Evolutionary conservation across 2,888 invertebrate genomes (phyloP).

Genomic region (Pollenia griseotomentosa): DNA sequence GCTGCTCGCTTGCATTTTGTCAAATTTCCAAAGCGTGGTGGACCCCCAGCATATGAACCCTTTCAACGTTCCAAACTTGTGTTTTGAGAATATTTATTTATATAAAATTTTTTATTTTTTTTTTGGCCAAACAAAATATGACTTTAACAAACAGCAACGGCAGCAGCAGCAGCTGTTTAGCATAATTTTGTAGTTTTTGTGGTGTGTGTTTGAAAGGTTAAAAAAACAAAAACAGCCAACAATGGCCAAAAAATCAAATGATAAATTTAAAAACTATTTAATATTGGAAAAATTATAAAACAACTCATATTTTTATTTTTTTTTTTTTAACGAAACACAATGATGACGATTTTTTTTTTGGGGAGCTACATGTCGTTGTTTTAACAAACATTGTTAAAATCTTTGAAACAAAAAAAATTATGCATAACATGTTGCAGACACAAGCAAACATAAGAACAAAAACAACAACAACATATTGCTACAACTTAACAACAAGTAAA

Average conservation of each 20-base stretch:
- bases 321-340: not conserved
- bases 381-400: constrained; percentile 63
- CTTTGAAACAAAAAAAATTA: constrained; percentile 54
- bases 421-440: constrained; percentile 72
- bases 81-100: constrained; percentile 30
- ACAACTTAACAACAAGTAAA: constrained; percentile 42
- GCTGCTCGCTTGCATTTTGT: constrained; percentile 35
- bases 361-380: constrained; percentile 44
- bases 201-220: constrained; percentile 2
- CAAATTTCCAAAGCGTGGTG: constrained; percentile 42
- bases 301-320: constrained; percentile 32
- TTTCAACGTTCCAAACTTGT: constrained; percentile 51
- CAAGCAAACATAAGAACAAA: constrained; percentile 20
- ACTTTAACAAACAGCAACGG: constrained; percentile 44
- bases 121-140: constrained; percentile 66
- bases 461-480: constrained; percentile 45
- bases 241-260: constrained; percentile 67
- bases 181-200: constrained; percentile 70
- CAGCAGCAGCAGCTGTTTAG: constrained; percentile 70
- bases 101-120: constrained; percentile 21
- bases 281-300: constrained; percentile 69
- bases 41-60: constrained; percentile 63
- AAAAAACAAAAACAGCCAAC: constrained; percentile 39
- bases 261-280: constrained; percentile 72
- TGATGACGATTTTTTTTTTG: constrained; percentile 25